phyloP scores from a whole-genome alignment of 1,140 invertebrate genomes.

The Leptinotarsa defecta region DNA sequence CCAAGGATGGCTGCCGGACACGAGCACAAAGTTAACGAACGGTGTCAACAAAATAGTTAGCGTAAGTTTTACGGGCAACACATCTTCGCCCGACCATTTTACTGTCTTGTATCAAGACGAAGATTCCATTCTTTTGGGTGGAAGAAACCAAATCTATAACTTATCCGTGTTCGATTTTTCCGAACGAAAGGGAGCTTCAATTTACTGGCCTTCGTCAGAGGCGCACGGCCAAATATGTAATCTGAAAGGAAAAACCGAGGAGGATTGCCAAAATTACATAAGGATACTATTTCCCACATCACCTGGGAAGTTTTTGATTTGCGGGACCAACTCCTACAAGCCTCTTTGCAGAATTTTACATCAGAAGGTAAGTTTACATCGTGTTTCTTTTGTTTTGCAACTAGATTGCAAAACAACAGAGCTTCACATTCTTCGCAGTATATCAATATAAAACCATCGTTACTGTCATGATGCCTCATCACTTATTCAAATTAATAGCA shows the following conservation, averaged over 20 bases:
- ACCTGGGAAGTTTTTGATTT: constrained; percentile 81
- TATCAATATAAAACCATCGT: too few relatives aligned
- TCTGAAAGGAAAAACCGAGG: constrained; percentile 86
- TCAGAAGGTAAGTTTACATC: constrained; percentile 58
- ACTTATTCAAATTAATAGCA: too few relatives aligned
- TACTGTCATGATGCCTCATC: too few relatives aligned
- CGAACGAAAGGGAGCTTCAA: constrained; percentile 59
- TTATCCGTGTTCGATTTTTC: constrained; percentile 73
- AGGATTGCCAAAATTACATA: constrained; percentile 95
- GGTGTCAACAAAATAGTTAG: constrained; percentile 47
- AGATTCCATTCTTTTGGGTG: constrained; percentile 58
- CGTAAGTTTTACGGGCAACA: constrained; percentile 51
- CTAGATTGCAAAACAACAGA: too few relatives aligned
- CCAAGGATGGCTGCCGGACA: constrained; percentile 52
- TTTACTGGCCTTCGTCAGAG: constrained; percentile 83
- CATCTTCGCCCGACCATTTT: constrained; percentile 57
- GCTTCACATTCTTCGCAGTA: too few relatives aligned
- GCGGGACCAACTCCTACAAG: constrained; percentile 96
- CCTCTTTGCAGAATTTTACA: constrained; percentile 85
- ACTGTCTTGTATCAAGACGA: constrained; percentile 61
- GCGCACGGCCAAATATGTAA: constrained; percentile 83
- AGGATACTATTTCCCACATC: constrained; percentile 76
- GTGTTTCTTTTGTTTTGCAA: neutral
- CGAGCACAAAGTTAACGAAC: constrained; percentile 50
- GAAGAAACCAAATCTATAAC: constrained; percentile 81